Base-by-base conservation (phyloP, 2,797 vertebrate species). In the Sylvilagus floridanus region DNA sequence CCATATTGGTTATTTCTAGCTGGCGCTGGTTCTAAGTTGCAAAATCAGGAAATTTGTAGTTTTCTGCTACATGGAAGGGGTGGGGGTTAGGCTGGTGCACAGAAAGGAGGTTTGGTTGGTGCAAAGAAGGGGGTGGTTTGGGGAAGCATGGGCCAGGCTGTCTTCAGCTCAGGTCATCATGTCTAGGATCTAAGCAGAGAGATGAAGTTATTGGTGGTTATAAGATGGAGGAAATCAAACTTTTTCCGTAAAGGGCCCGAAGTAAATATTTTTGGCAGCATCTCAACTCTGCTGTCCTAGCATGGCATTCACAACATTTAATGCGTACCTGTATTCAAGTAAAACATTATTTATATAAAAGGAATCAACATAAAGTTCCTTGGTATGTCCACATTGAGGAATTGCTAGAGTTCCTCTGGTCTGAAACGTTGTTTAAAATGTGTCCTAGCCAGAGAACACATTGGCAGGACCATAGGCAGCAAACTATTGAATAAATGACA, bases 261-360 rank as follows among this genome's bases (percentile, higher is more conserved):
- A n/a, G 19, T 89, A 91, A 93, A 72, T 69, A 50, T 60, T 73
- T 87, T 87, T 52, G 24, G 37, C 17, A 88, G 9, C 47, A 57
- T 42, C 26, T 91, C n/a, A 62, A 6, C 7, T 72, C 37, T 37
- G 13, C n/a, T 86, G 2, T 7, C 63, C 5, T 47, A 69, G 11
- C 42, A 37, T 42, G 50, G 2, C 16, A 68, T 84, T 77, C 89
- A 42, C 26, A 78, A 63, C 50, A 66, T 66, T 32, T 54, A 82
- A 30, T 24, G n/a, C 12, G 11, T 91, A 50, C 2, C 16, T 84
- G 2, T 90, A 30, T 77, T 89, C 76, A 73, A 96, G 92, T 77
- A 73, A 95, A 95, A 60, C 24, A 88, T 88, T 57, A 86, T 92
- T 88, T 76, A 88, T 26, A 89, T 91, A 78, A 83, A 89, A 95